Evolutionary conservation across 2,888 invertebrate genomes (phyloP), one percentile per base, ranked within the genome.

Genomic region (Malacosoma neustria): DNA sequence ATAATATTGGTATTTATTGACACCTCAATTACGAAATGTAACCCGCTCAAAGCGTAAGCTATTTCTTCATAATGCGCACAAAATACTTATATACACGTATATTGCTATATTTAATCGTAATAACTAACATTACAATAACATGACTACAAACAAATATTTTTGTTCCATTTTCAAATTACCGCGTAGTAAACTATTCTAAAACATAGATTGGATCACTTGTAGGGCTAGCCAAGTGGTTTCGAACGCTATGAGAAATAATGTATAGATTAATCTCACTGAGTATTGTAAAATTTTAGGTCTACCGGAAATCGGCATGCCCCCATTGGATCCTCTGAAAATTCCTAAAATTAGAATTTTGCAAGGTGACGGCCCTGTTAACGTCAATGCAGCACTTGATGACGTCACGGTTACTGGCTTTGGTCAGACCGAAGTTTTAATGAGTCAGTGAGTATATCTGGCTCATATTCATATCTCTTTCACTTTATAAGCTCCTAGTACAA

Each of bases 351-450:
- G 87, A 62, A 91, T 92, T 54, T 73, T 90, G 35, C 91, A 91
- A 80, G 91, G 91, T 13, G 89, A 89, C 35, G 91, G 91, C 15
- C 90, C 91, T 2, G 90, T 91, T 1, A 89, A 88, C 53, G 89
- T 92, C 0, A 92, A 90, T 50, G 91, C 91, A 13, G 91, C 91
- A 12, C 71, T 92, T 22, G 88, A 89, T 46, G 86, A 92, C 56
- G 88, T 92, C 39, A 79, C 84, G 2, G 88, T 91, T 9, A 77
- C 87, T 11, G 92, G 92, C 34, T 90, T 92, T 57, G 89, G 89
- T 29, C 71, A 88, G 45, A 87, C 90, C 31, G 70, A 88, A 55
- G 87, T 92, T 40, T 72, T 89, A 45, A 79, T 88, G 48, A 92
- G 90, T 80, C 87, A 81, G 90, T 90, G 60, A 87, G 87, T 82